These are phyloP conservation scores for Nemopilema nomurai DNA, from an alignment of 30 jellyfish, hydroid and myxozoan genomes.

Conservation along the genomic window DNA sequence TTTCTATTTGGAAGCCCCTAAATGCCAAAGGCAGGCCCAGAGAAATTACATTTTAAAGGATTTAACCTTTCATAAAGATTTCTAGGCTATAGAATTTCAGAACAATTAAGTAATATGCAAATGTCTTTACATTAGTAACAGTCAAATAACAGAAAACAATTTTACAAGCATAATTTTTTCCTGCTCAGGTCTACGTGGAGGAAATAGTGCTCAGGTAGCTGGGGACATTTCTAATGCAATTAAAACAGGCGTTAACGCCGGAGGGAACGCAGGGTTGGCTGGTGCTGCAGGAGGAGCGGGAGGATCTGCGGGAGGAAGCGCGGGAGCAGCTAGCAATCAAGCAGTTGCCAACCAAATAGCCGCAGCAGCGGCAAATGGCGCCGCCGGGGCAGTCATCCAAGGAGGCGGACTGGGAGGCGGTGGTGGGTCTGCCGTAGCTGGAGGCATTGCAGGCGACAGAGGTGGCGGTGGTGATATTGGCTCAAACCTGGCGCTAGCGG, in stretches of 20 bases:
- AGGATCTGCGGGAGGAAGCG: constrained; percentile 20
- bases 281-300: constrained; percentile 24
- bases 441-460: constrained; percentile 69
- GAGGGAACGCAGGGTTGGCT: constrained; percentile 18
- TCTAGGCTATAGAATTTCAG: no score
- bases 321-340: constrained; percentile 11
- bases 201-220: constrained; percentile 46
- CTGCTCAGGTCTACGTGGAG: constrained; percentile 14
- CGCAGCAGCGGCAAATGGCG: constrained; percentile 71
- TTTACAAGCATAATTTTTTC: not conserved
- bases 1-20: no score
- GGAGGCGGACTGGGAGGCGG: constrained; percentile 26
- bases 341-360: constrained; percentile 56
- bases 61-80: no score
- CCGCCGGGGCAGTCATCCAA: constrained; percentile 40
- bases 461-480: constrained; percentile 63
- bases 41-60: no score
- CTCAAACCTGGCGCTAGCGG: constrained; percentile 45
- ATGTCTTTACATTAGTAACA: no score
- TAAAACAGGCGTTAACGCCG: constrained; percentile 11
- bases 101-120: no score
- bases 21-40: no score
- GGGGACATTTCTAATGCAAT: constrained; percentile 42
- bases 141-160: no score
- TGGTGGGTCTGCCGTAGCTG: constrained; percentile 72